Evolutionary conservation across 2,888 invertebrate genomes (phyloP).

Genomic region (Mayetiola destructor): DNA sequence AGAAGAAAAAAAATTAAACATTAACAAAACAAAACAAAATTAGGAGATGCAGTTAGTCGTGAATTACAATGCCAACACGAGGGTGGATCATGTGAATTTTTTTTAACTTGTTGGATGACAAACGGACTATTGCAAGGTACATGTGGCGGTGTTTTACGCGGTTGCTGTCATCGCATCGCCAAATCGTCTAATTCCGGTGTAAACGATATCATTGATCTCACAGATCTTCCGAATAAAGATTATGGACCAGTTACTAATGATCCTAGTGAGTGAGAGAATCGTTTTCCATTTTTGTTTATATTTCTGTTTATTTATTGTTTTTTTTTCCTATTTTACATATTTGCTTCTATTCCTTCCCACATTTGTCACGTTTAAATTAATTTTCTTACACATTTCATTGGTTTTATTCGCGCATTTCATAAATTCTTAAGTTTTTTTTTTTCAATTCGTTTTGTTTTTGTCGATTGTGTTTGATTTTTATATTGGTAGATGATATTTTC

Average conservation of each 20-base stretch:
- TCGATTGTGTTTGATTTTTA: background rate
- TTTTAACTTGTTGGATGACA: constrained; percentile 81
- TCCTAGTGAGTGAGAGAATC: constrained; percentile 50
- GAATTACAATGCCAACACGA: constrained; percentile 35
- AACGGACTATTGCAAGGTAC: constrained; percentile 74
- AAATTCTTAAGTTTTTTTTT: background rate
- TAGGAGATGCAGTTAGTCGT: constrained; percentile 17
- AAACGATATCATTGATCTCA: constrained; percentile 47
- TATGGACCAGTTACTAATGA: constrained; percentile 65
- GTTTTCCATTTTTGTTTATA: constrained; percentile 16
- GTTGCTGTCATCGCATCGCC: constrained; percentile 70
- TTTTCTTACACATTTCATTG: background rate
- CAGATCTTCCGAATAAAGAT: constrained; percentile 41
- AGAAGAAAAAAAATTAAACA: background rate
- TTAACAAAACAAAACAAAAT: background rate
- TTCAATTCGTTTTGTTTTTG: background rate
- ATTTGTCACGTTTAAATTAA: no score
- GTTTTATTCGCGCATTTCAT: background rate
- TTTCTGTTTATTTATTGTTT: background rate
- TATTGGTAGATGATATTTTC: no score
- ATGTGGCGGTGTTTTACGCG: constrained; percentile 67
- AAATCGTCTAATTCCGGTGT: constrained; percentile 51
- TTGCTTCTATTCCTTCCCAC: background rate
- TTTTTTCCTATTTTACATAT: background rate
- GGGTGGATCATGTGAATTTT: constrained; percentile 77